Percentiles rank a stretch among this genome's conserved stretches.
phyloP scores from a whole-genome alignment of 37 sponge, comb jelly and placozoan genomes.

The Halisarca cf. caerulea region DNA sequence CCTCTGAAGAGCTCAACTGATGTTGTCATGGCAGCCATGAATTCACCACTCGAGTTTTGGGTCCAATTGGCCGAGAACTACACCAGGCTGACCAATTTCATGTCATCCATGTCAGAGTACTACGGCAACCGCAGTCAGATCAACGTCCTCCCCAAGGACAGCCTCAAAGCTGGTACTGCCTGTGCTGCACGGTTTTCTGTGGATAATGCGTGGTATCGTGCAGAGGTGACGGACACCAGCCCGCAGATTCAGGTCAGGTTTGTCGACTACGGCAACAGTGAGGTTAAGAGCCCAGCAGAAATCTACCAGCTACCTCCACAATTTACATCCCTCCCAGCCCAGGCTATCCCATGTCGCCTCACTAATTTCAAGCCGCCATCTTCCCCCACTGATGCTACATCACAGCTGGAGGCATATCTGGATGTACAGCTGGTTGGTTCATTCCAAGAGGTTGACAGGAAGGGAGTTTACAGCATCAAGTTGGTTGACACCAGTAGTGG shows the following conservation, averaged over 20 bases:
- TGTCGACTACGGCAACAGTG: constrained; percentile 82
- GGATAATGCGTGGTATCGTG: constrained; percentile 80
- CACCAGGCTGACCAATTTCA: constrained; percentile 15
- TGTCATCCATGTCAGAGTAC: constrained; percentile 22
- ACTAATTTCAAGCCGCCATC: constrained; percentile 19
- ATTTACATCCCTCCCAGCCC: constrained; percentile 56
- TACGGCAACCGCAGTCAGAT: background rate
- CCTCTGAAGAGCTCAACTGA: background rate
- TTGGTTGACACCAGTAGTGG: background rate
- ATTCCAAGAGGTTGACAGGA: constrained; percentile 1
- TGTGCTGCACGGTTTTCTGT: constrained; percentile 54
- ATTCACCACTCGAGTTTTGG: constrained; percentile 46
- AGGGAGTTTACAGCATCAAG: background rate
- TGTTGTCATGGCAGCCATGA: constrained; percentile 34
- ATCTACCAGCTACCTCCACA: constrained; percentile 59
- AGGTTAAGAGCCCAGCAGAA: constrained; percentile 21
- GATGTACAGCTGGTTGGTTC: constrained; percentile 14
- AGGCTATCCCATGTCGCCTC: constrained; percentile 66
- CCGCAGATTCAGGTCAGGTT: constrained; percentile 44
- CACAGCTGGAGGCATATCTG: background rate
- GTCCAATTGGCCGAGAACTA: constrained; percentile 22
- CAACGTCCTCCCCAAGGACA: background rate
- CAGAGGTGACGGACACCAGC: constrained; percentile 1
- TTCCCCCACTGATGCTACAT: background rate
- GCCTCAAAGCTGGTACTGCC: background rate